phyloP scores from a whole-genome alignment of 2,113 vertebrate genomes.

The Phylloscopus whistleri region DNA sequence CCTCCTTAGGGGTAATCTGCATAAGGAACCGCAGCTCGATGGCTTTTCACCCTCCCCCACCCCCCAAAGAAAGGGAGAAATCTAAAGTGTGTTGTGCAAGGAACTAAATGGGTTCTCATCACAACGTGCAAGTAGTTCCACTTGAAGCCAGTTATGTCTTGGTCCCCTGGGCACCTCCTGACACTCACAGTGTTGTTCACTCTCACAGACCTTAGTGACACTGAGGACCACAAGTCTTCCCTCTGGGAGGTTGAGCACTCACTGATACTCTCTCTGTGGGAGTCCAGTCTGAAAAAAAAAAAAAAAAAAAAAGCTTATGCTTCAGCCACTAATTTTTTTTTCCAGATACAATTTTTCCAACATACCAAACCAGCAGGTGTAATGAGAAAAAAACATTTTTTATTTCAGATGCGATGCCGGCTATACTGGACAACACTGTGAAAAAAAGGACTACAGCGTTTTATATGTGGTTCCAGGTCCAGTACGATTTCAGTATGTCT shows the following conservation, averaged over 20 bases:
- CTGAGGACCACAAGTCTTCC: background rate
- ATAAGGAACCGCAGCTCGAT: conserved; percentile 10
- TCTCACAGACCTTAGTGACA: background rate
- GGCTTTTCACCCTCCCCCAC: conserved; percentile 37
- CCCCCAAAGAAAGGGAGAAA: conserved; percentile 2
- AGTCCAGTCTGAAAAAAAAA: background rate
- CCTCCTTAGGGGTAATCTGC: conserved; percentile 50
- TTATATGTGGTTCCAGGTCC: conserved; percentile 97
- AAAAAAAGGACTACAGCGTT: conserved; percentile 98
- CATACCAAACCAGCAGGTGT: background rate
- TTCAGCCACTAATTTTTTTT: background rate
- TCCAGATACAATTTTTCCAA: background rate
- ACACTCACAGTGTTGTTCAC: background rate
- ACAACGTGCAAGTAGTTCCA: background rate
- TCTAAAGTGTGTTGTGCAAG: background rate
- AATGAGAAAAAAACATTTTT: background rate
- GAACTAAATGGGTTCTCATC: background rate
- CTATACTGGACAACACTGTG: conserved; percentile 95
- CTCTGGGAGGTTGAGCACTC: background rate
- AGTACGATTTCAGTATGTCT: conserved; percentile 94
- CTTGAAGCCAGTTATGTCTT: background rate
- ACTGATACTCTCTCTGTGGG: background rate
- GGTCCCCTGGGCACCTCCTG: background rate
- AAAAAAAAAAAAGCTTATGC: background rate
- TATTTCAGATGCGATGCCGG: conserved; percentile 91